Percentiles rank a stretch among this genome's conserved stretches.
phyloP scores from a whole-genome alignment of 1,140 invertebrate species.

The Scaptomyza hsui region DNA sequence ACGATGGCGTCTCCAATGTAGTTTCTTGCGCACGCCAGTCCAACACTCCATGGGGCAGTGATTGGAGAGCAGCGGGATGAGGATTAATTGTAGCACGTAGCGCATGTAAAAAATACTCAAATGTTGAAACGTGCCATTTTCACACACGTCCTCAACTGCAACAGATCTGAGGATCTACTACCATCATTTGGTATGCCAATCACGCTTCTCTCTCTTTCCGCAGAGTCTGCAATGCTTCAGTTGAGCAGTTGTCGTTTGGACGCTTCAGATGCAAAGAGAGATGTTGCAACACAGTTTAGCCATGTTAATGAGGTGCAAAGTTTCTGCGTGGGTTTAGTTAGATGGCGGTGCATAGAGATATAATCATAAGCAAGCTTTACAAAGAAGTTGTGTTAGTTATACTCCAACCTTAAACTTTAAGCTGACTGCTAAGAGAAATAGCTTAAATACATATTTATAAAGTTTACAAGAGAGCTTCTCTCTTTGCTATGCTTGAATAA shows the following conservation, averaged over 20 bases:
- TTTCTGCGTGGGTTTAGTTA: conserved; percentile 13
- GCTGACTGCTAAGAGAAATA: no score
- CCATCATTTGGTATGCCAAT: conserved; percentile 52
- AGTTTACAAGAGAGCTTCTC: no score
- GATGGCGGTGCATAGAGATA: background rate
- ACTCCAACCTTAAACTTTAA: no score
- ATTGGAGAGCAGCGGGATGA: background rate
- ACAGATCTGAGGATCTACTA: conserved; percentile 43
- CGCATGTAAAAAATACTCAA: conserved; percentile 73
- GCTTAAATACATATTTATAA: background rate
- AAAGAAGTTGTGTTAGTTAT: no score
- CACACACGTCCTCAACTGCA: conserved; percentile 65
- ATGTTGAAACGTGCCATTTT: conserved; percentile 77
- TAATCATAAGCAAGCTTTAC: background rate
- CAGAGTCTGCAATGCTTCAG: no score
- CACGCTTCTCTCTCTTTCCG: conserved; percentile 12
- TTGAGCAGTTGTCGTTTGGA: conserved; percentile 1
- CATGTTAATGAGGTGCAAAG: conserved; percentile 49
- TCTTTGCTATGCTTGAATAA: conserved; percentile 3
- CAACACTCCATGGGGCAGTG: background rate
- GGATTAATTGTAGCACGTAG: conserved; percentile 73
- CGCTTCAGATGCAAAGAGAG: conserved; percentile 1
- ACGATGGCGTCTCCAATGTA: conserved; percentile 61
- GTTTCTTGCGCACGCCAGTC: conserved; percentile 39
- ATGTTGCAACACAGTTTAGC: conserved; percentile 39